phyloP scores from a whole-genome alignment of 2,113 vertebrate species.

The Anarhynchus alexandrinus region DNA sequence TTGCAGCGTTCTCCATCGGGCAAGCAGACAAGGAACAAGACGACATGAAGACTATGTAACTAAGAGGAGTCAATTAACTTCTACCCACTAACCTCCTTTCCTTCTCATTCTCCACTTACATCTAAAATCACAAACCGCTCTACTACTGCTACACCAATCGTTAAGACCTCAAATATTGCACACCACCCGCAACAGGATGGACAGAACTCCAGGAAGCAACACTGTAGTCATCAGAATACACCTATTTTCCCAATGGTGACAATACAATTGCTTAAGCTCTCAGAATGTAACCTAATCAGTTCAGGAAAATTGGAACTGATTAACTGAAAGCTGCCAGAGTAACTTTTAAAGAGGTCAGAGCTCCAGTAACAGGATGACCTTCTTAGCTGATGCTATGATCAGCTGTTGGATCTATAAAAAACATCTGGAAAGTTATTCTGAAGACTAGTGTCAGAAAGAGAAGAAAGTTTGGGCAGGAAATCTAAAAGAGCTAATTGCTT shows the following conservation, averaged over 20 bases:
- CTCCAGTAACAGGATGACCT: neutral
- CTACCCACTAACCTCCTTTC: neutral
- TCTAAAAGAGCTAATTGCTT: neutral
- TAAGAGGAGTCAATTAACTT: neutral
- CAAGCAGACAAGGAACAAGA: neutral
- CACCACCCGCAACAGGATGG: accelerated
- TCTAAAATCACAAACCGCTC: neutral
- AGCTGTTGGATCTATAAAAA: neutral
- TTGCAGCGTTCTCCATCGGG: neutral
- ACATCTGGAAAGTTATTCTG: neutral
- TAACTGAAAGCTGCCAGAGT: neutral
- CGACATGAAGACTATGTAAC: neutral
- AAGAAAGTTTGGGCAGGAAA: neutral
- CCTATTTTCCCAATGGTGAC: neutral
- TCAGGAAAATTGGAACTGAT: neutral
- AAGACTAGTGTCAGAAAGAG: neutral
- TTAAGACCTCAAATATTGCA: neutral
- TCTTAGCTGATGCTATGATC: neutral
- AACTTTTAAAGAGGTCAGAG: neutral
- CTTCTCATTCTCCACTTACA: neutral
- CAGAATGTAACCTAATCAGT: neutral
- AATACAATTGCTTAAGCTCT: neutral
- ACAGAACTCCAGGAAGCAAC: neutral
- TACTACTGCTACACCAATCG: neutral
- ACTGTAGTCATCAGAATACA: neutral